Percentiles rank a stretch among this genome's conserved stretches.
Evolutionary conservation across 2,797 vertebrate genomes (phyloP).

Genomic region (Rhinichthys osculus): DNA sequence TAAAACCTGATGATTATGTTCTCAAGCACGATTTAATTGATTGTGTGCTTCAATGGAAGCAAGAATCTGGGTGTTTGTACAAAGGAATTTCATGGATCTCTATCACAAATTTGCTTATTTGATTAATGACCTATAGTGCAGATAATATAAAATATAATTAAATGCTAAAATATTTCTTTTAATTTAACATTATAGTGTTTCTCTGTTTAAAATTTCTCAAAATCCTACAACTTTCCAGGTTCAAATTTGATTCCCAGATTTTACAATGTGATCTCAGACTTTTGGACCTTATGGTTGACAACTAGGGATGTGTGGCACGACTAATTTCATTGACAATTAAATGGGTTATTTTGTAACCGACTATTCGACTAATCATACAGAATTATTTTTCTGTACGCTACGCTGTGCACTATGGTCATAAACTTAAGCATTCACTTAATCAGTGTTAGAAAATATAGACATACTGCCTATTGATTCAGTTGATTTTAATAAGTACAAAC

Average conservation of each 20-base stretch:
- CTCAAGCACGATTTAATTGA: background rate
- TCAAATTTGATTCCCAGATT: background rate
- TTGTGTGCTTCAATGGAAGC: background rate
- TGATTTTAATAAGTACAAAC: background rate
- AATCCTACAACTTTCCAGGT: background rate
- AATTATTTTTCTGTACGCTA: background rate
- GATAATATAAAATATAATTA: no score
- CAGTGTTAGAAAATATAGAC: background rate
- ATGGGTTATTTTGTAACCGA: background rate
- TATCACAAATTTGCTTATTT: background rate
- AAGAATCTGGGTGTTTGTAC: background rate
- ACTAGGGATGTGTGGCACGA: background rate
- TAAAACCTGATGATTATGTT: constrained; percentile 4
- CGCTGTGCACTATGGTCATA: background rate
- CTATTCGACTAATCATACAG: background rate
- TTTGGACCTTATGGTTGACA: background rate
- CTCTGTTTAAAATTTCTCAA: background rate
- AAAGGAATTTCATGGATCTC: background rate
- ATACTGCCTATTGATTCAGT: background rate
- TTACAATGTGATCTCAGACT: no score
- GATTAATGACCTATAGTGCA: background rate
- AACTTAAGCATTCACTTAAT: background rate
- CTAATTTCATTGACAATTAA: background rate
- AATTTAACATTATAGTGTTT: background rate
- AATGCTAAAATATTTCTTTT: background rate